phyloP scores from a whole-genome alignment of 1,140 invertebrate species.

The Brachionus calyciflorus region DNA sequence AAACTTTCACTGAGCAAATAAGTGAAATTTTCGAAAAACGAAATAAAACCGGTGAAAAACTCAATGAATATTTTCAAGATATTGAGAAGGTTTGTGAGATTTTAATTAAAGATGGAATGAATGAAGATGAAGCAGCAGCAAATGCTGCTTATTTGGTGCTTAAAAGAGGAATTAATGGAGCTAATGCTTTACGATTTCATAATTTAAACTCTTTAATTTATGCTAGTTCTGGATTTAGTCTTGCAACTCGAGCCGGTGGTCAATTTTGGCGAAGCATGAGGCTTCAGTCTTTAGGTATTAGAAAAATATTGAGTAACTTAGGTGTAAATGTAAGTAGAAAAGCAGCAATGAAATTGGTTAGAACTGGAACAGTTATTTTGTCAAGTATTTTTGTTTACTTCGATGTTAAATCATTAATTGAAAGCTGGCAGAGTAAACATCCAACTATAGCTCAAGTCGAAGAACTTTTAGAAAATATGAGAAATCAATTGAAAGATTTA shows the following conservation, averaged over 20 bases:
- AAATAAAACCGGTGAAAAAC: background rate
- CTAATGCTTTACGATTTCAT: background rate
- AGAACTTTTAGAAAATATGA: background rate
- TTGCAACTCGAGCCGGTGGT: background rate
- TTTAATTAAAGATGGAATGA: background rate
- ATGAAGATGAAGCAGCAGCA: background rate
- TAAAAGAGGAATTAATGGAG: background rate
- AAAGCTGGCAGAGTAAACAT: background rate
- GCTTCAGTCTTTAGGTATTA: background rate
- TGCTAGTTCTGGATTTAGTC: background rate
- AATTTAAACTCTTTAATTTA: background rate
- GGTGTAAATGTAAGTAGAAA: background rate
- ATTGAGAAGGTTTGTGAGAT: background rate
- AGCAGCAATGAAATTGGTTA: background rate
- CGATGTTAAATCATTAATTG: background rate
- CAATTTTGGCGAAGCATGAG: background rate
- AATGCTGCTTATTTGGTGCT: background rate
- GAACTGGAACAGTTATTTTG: background rate
- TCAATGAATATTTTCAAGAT: background rate
- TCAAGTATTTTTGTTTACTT: background rate
- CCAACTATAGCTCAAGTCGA: background rate
- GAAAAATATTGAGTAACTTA: background rate
- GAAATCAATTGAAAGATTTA: background rate
- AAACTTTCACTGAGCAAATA: background rate
- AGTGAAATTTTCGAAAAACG: background rate